Percentiles rank a stretch among this genome's conserved stretches.
Conservation (phyloP, 1,140 invertebrate genomes). For the Camponotus vicinus region DNA sequence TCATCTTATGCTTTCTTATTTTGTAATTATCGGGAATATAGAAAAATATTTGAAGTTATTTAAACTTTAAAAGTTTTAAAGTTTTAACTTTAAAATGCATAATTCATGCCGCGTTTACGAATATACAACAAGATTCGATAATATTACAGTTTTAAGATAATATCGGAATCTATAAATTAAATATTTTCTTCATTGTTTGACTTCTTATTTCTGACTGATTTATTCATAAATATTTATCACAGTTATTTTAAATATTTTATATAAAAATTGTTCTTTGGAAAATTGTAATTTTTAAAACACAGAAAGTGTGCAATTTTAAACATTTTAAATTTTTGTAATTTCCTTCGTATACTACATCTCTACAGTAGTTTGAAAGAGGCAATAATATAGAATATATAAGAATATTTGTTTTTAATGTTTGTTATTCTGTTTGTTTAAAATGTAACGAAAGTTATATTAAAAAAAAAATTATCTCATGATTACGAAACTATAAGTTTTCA, state of each 20-base stretch:
- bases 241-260: neutral
- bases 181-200: no score
- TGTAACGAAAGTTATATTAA: neutral
- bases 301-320: neutral
- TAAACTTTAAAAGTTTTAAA: no score
- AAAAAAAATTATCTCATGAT: conserved; percentile 3
- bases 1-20: no score
- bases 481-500: neutral
- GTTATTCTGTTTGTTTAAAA: neutral
- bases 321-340: neutral
- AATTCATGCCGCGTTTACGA: no score
- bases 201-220: no score
- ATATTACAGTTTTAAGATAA: no score
- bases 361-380: neutral
- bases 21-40: no score
- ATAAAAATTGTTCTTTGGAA: neutral
- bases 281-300: neutral
- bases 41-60: no score
- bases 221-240: no score
- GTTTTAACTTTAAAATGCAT: no score
- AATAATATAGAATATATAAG: neutral
- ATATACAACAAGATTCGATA: no score
- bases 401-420: neutral
- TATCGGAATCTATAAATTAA: no score
- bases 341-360: neutral